phyloP scores from a whole-genome alignment of 2,797 vertebrate genomes.

The Oceanodroma leucorhoa region DNA sequence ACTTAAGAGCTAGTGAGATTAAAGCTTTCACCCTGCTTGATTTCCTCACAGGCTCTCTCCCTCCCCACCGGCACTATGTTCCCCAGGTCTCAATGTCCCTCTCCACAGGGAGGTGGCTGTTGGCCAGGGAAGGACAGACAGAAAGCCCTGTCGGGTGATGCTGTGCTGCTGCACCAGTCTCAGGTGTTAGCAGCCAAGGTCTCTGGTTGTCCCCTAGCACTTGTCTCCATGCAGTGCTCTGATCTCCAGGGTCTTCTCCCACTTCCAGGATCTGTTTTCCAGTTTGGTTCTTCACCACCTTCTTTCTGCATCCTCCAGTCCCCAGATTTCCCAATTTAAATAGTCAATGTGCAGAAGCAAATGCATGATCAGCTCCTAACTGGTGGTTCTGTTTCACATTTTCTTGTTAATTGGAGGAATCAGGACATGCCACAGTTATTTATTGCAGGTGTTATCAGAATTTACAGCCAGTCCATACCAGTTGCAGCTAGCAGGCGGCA shows the following conservation, averaged over 20 bases:
- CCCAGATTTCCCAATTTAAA: not conserved
- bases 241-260: not conserved
- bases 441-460: not conserved
- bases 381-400: not conserved
- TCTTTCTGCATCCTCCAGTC: not conserved
- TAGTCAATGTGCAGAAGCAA: not conserved
- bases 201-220: accelerated
- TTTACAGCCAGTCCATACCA: not conserved
- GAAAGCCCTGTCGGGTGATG: not conserved
- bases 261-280: not conserved
- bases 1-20: not conserved
- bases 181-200: not conserved
- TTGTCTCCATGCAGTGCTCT: not conserved
- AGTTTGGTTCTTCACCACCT: not conserved
- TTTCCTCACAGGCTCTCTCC: not conserved
- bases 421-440: not conserved
- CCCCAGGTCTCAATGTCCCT: not conserved
- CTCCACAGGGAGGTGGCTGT: accelerated
- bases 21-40: not conserved
- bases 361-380: accelerated
- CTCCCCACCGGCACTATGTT: accelerated
- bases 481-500: not conserved
- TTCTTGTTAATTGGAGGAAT: not conserved
- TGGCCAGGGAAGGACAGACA: not conserved
- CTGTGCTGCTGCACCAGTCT: not conserved